phyloP scores from a whole-genome alignment of 2,113 vertebrate species.

The Peucedramus taeniatus region DNA sequence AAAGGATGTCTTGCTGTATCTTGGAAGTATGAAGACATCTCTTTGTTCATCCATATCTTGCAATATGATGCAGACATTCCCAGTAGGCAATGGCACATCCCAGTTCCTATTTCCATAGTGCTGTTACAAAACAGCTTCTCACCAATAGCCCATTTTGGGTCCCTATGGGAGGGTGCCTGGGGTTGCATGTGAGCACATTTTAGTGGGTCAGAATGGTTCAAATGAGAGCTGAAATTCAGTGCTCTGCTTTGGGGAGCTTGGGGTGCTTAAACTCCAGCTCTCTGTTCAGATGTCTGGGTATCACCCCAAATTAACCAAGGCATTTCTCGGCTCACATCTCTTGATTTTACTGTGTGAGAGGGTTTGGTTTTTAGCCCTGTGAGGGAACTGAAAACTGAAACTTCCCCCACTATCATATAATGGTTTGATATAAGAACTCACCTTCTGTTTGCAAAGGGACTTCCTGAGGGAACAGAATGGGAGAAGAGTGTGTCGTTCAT shows the following conservation, averaged over 20 bases:
- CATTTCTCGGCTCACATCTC: background rate
- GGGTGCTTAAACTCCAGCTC: background rate
- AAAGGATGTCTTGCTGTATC: background rate
- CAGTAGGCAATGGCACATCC: background rate
- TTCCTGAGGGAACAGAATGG: conserved; percentile 97
- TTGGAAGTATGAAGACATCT: background rate
- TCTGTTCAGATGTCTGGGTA: background rate
- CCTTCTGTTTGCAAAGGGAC: conserved; percentile 95
- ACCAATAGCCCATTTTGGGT: background rate
- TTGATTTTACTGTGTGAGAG: background rate
- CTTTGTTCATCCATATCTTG: background rate
- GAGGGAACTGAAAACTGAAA: background rate
- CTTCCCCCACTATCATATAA: background rate
- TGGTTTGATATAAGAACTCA: conserved; percentile 70
- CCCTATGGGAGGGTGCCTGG: background rate
- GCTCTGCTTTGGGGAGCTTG: background rate
- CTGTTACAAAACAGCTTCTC: background rate
- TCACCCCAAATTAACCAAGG: background rate
- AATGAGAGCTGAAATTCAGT: background rate
- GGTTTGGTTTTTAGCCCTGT: background rate
- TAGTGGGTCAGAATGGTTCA: background rate
- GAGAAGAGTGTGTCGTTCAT: conserved; percentile 92
- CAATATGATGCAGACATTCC: background rate
- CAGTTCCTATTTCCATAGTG: background rate
- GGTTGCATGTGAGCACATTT: background rate